Evolutionary conservation across 1,140 invertebrate species (phyloP).

Genomic region (Ridgeia piscesae): DNA sequence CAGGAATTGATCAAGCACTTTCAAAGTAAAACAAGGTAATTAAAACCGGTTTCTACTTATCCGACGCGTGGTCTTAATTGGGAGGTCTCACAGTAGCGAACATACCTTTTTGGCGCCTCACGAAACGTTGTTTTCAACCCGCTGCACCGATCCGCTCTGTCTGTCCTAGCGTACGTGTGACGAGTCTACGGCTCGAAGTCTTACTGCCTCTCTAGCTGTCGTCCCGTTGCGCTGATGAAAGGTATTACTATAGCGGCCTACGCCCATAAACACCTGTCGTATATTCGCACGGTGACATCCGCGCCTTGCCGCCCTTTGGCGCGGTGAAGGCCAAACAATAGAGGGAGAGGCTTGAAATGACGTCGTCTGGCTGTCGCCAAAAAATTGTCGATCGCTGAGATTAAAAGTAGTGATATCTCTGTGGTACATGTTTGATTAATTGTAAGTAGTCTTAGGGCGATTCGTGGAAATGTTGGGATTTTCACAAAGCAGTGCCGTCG

Average conservation of each 20-base stretch:
- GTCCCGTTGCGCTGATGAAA: neutral
- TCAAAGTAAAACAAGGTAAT: neutral
- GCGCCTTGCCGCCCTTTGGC: neutral
- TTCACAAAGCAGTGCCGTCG: neutral
- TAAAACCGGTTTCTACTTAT: neutral
- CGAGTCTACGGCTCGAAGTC: neutral
- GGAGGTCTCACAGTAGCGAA: neutral
- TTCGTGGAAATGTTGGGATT: neutral
- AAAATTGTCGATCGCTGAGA: neutral
- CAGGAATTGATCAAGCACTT: neutral
- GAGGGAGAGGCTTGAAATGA: neutral
- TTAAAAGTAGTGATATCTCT: neutral
- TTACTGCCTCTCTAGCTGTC: neutral
- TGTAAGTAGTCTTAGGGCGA: neutral
- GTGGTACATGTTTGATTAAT: neutral
- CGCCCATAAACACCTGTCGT: neutral
- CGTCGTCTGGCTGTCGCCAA: too few relatives aligned
- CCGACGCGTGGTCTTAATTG: neutral
- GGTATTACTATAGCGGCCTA: neutral
- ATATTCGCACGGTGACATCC: neutral
- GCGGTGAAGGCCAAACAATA: neutral
- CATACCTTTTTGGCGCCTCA: neutral
- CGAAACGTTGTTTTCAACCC: neutral
- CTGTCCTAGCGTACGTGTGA: neutral
- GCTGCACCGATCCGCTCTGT: neutral